A percentile compares a stretch with the other conserved stretches of the same genome.
Evolutionary conservation across 2,888 invertebrate genomes (phyloP).

Genomic region (Eueremaeus valkanovi): DNA sequence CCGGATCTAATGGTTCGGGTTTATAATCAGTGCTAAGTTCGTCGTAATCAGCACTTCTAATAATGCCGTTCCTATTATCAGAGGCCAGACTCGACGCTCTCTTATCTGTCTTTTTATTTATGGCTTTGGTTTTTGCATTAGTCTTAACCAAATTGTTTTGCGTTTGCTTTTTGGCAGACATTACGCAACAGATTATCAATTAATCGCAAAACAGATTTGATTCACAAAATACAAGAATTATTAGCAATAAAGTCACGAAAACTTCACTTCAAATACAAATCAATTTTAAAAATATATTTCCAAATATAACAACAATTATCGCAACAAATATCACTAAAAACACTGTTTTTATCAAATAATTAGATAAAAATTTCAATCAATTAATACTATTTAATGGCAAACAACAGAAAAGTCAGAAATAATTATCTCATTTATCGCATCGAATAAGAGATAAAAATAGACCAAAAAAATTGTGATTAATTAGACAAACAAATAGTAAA

Average conservation of each 20-base stretch:
- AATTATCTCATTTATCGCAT: too few species aligned
- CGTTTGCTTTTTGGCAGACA: conserved; percentile 18
- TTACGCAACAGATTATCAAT: neutral
- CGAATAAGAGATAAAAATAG: too few species aligned
- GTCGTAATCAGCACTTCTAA: conserved; percentile 34
- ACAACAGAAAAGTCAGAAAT: too few species aligned
- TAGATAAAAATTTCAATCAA: too few species aligned
- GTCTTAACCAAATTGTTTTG: neutral
- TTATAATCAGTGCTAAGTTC: conserved; percentile 28
- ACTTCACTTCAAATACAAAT: neutral
- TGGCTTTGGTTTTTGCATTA: neutral
- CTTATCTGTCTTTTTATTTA: conserved; percentile 25
- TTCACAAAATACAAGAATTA: too few species aligned
- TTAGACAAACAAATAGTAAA: too few species aligned
- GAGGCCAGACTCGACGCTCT: neutral
- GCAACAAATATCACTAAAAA: too few species aligned
- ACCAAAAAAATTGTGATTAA: too few species aligned
- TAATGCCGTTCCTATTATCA: conserved; percentile 20
- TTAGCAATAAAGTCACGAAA: too few species aligned
- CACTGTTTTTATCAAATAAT: too few species aligned
- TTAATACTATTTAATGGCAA: too few species aligned
- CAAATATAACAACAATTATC: too few species aligned
- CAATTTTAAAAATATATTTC: neutral
- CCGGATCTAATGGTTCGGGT: conserved; percentile 33
- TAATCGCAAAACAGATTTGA: neutral